These are phyloP conservation scores for Apamea crenata DNA, from an alignment of 2,888 invertebrate genomes.

Conservation along the genomic window DNA sequence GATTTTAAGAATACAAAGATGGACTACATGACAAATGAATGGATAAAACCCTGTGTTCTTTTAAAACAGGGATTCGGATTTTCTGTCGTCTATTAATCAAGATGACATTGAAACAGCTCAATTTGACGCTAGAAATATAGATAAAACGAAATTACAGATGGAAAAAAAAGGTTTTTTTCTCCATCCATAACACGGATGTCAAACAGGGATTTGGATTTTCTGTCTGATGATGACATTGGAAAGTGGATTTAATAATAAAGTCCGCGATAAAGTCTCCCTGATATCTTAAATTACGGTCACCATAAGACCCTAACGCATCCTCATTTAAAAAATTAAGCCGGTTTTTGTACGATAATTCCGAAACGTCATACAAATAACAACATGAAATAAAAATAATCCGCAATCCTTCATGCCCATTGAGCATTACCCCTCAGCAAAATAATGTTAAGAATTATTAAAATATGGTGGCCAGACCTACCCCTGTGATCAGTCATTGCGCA, in stretches of 20 bases:
- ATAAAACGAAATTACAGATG: background rate
- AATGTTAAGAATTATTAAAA: conserved; percentile 55
- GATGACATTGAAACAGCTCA: background rate
- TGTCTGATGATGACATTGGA: background rate
- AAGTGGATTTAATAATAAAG: background rate
- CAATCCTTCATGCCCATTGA: conserved; percentile 43
- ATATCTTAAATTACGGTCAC: background rate
- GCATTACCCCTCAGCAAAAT: conserved; percentile 48
- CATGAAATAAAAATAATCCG: conserved; percentile 53
- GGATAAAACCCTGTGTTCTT: background rate
- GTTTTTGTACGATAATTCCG: conserved; percentile 20
- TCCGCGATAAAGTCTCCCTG: background rate
- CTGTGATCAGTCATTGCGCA: conserved; percentile 67
- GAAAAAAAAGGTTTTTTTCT: background rate
- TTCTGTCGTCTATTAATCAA: background rate
- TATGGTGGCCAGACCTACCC: conserved; percentile 65
- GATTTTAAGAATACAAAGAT: background rate
- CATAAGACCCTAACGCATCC: background rate
- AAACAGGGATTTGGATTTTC: background rate
- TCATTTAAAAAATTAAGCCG: conserved; percentile 21
- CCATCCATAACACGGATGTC: background rate
- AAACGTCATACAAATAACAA: conserved; percentile 38
- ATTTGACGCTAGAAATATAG: background rate
- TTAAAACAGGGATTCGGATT: background rate
- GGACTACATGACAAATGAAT: background rate